A percentile compares a stretch with the other conserved stretches of the same genome.
These are phyloP conservation scores for Alouatta palliata DNA, from an alignment of 2,113 vertebrate species.

Conservation along the genomic window DNA sequence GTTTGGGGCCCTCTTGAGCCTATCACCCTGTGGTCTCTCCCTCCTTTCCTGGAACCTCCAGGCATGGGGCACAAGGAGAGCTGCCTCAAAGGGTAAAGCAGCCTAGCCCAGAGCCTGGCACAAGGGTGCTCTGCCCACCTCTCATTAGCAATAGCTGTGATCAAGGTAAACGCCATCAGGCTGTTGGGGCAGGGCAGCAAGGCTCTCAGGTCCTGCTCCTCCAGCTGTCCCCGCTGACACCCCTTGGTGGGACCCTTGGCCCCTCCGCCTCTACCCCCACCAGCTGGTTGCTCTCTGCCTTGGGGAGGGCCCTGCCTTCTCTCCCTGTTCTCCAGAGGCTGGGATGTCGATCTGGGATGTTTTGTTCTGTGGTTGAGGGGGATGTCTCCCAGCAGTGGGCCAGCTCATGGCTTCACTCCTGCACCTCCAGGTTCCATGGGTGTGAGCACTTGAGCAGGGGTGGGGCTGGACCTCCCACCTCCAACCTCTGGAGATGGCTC, in stretches of 20 bases:
- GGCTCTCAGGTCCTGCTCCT: not conserved
- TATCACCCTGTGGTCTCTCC: not conserved
- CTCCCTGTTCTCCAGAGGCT: not conserved
- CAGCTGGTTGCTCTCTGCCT: not conserved
- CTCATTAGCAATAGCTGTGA: too few species aligned
- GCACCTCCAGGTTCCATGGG: not conserved
- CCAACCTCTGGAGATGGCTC: not conserved
- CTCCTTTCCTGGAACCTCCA: not conserved
- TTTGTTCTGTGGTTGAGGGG: too few species aligned
- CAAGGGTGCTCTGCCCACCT: not conserved
- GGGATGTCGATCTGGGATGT: too few species aligned
- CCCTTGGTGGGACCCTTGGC: not conserved
- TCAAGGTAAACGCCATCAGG: not conserved
- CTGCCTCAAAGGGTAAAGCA: too few species aligned
- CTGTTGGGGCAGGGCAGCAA: not conserved
- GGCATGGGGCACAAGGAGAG: not conserved
- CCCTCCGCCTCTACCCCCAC: not conserved
- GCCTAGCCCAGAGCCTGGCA: not conserved
- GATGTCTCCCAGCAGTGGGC: not conserved
- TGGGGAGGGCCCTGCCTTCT: not conserved
- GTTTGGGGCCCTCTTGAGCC: not conserved
- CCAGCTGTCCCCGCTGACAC: not conserved
- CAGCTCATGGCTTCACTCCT: not conserved
- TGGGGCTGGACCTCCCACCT: too few species aligned
- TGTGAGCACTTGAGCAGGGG: rapidly evolving